Conservation (phyloP, 1,140 invertebrate genomes). For the Monomorium pharaonis region DNA sequence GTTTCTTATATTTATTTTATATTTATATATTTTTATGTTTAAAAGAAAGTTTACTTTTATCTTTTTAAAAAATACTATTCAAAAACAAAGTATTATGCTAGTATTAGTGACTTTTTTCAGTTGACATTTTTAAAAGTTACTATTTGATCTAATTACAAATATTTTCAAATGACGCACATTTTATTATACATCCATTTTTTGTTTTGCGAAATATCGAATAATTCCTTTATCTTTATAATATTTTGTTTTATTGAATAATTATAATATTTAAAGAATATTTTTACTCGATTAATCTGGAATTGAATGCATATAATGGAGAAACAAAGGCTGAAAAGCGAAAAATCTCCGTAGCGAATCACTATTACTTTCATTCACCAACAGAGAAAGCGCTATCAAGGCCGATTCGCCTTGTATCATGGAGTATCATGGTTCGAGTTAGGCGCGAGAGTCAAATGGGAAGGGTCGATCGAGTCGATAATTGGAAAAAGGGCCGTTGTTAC, state of each 20-base stretch:
- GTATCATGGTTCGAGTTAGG: conserved; percentile 53
- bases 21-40: too few species aligned
- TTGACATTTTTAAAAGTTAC: not conserved
- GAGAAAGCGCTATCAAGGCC: conserved; percentile 33
- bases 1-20: too few species aligned
- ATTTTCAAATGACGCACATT: not conserved
- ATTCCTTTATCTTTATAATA: not conserved
- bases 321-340: not conserved
- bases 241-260: too few species aligned
- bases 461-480: conserved; percentile 72
- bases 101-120: too few species aligned
- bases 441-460: conserved; percentile 45
- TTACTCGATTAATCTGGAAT: not conserved
- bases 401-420: conserved; percentile 46
- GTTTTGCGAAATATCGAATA: not conserved
- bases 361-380: conserved; percentile 34
- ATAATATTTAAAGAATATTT: not conserved
- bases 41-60: too few species aligned
- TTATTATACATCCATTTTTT: not conserved
- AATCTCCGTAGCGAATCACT: not conserved
- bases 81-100: too few species aligned
- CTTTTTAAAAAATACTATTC: too few species aligned
- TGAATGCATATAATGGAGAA: not conserved
- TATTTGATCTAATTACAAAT: not conserved
- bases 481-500: conserved; percentile 72